Conservation (phyloP, 2,797 vertebrate genomes). For the Odontamblyopus lacepedii region DNA sequence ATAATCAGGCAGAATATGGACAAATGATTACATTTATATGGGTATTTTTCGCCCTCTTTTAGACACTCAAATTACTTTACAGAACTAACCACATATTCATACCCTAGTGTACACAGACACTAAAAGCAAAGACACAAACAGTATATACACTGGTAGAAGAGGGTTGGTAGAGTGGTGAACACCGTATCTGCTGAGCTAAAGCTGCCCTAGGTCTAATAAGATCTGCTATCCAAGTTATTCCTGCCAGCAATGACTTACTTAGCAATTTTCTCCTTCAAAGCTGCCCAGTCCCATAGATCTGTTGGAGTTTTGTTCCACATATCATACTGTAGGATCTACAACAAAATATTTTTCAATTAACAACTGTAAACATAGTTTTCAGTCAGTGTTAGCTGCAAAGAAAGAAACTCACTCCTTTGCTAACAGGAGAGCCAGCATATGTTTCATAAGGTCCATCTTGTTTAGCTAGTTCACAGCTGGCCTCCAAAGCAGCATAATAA, state of each 20-base stretch:
- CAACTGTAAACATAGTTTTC: background rate
- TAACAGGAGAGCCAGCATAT: conserved; percentile 83
- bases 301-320: conserved; percentile 95
- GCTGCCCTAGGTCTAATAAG: background rate
- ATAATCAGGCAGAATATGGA: background rate
- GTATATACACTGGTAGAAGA: too few species aligned
- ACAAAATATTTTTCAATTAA: background rate
- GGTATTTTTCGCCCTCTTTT: too few species aligned
- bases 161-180: too few species aligned
- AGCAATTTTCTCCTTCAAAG: conserved; percentile 91
- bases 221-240: background rate
- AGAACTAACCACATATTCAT: too few species aligned
- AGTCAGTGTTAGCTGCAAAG: background rate
- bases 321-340: conserved; percentile 88
- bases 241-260: conserved; percentile 36
- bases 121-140: too few species aligned
- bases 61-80: too few species aligned
- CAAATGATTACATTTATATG: background rate
- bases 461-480: conserved; percentile 89
- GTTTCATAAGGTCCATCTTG: conserved; percentile 87
- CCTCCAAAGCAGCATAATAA: conserved; percentile 91
- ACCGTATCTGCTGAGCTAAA: too few species aligned
- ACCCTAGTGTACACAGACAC: too few species aligned
- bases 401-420: conserved; percentile 50
- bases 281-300: conserved; percentile 89